phyloP scores from a whole-genome alignment of 2,113 vertebrate genomes.

The Rhadina sibilatrix region DNA sequence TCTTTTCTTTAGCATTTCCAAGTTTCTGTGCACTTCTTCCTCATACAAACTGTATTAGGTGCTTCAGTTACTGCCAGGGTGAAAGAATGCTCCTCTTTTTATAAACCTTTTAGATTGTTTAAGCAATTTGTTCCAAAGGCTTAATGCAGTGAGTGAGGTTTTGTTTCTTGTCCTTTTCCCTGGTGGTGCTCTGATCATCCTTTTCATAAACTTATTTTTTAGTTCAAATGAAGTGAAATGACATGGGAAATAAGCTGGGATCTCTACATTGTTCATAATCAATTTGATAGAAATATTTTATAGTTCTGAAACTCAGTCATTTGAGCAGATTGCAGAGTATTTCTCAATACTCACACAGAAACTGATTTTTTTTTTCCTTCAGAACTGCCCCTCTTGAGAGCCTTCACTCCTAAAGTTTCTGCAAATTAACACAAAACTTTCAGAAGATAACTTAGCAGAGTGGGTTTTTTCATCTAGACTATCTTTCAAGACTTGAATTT shows the following conservation, averaged over 20 bases:
- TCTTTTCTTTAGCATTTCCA: neutral
- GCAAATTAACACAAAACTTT: neutral
- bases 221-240: constrained; percentile 18
- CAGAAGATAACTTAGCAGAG: neutral
- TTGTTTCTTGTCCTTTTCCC: neutral
- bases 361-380: neutral
- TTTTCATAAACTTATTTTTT: neutral
- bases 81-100: neutral
- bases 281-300: constrained; percentile 13
- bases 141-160: neutral
- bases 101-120: neutral
- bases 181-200: neutral
- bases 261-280: constrained; percentile 5
- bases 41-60: neutral
- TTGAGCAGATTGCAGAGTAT: neutral
- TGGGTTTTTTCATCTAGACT: neutral
- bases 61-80: neutral
- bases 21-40: neutral
- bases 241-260: constrained; percentile 38
- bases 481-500: neutral
- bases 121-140: neutral
- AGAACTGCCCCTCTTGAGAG: neutral
- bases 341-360: neutral
- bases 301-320: neutral
- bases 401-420: neutral